Percentiles rank a stretch among this genome's conserved stretches.
Evolutionary conservation across 2,888 invertebrate genomes (phyloP).

Genomic region (Nebria salina): DNA sequence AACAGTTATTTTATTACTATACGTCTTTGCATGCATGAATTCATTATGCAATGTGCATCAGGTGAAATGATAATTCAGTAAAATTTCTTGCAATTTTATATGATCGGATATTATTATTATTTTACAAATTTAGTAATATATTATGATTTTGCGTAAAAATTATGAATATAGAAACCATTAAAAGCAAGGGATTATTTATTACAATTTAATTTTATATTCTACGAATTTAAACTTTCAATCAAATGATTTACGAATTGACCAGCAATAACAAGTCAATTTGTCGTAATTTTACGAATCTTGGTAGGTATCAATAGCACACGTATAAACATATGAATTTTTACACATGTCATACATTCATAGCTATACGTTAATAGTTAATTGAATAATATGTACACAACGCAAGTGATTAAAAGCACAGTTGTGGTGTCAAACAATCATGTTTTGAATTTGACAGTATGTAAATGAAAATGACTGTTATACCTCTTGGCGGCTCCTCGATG

Average conservation of each 20-base stretch:
- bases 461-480: neutral
- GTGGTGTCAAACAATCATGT: conserved; percentile 32
- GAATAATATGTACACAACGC: conserved; percentile 22
- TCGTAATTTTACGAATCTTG: conserved; percentile 5
- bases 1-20: no score
- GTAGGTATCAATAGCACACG: neutral
- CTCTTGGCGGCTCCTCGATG: conserved; percentile 2
- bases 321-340: conserved; percentile 20
- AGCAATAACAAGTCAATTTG: conserved; percentile 35
- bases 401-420: neutral
- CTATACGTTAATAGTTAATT: conserved; percentile 25
- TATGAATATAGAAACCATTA: no score
- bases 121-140: no score
- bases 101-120: no score
- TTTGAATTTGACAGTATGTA: conserved; percentile 30
- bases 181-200: no score
- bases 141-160: no score
- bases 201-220: no score
- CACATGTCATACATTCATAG: conserved; percentile 20
- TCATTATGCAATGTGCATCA: no score
- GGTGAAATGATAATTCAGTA: no score
- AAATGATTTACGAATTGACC: conserved; percentile 1
- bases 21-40: no score
- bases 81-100: neutral
- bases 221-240: neutral